Evolutionary conservation across 2,113 vertebrate genomes (phyloP), one percentile per base, ranked within the genome.

Genomic region (Barbus barbus): DNA sequence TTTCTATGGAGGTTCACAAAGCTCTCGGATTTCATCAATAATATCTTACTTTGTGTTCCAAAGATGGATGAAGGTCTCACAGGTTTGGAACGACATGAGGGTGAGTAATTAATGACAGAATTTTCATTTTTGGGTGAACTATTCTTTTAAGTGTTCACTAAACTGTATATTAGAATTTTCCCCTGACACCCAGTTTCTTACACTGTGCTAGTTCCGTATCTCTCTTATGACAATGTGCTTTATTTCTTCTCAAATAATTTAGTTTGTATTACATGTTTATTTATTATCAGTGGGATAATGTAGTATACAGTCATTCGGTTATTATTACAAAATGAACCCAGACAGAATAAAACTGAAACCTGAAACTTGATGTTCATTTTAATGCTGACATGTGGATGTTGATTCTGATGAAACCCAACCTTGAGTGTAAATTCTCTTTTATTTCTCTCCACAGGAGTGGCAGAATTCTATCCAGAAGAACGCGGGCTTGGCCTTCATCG

Each of bases 381-480:
- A 44, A 13, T 44, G 9, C 13, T 44, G 38, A 16, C 22, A 72
- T 72, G 12, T n/a, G n/a, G 36, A n/a, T 44, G 69, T 44, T 72
- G 44, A 24, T 41, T 72, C 20, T n/a, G 12, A 44, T 13, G 13
- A 46, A 58, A 58, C 12, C 24, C 26, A 33, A 13, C 31, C 20
- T 20, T 33, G 26, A 71, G 86, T 90, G 86, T 87, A 38, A 72
- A 24, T 44, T 28, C 6, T 85, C 11, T 84, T 78, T 81, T 82
- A 31, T 51, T 20, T 91, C 80, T 90, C 56, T 91, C 91, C 87
- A 14, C 88, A 96, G 95, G 95, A 96, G 71, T 97, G 96, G 95
- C 95, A 97, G 89, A 96, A 96, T 90, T 97, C 96, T 53, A 97
- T 97, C 88, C 96, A 97, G 89, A 96, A 97, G 90, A 96, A 96